Conservation (phyloP, 1,140 invertebrate species). For the Plodia interpunctella region DNA sequence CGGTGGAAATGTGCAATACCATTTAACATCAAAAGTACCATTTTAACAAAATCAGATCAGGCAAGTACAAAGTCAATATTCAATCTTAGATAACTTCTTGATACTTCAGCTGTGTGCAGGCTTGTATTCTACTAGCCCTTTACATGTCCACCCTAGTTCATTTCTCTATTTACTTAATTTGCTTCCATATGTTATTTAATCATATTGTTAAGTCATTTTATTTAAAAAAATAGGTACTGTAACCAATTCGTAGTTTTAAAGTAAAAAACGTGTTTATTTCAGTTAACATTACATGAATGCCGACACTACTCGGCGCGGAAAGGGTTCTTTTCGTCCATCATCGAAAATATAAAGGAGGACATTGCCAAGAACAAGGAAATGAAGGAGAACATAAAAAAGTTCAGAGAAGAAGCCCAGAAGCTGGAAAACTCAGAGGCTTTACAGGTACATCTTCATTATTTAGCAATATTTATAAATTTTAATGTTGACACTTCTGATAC, state of each 20-base stretch:
- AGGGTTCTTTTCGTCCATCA: slow-evolving; percentile 91
- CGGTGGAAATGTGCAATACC: slow-evolving; percentile 63
- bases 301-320: slow-evolving; percentile 67
- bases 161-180: too few relatives aligned
- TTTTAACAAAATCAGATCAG: slow-evolving; percentile 51
- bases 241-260: too few relatives aligned
- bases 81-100: not conserved
- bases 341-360: slow-evolving; percentile 96
- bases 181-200: too few relatives aligned
- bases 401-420: slow-evolving; percentile 97
- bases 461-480: too few relatives aligned
- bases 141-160: too few relatives aligned
- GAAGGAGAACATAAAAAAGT: slow-evolving; percentile 98
- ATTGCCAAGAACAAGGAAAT: slow-evolving; percentile 98
- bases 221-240: too few relatives aligned
- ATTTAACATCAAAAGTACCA: slow-evolving; percentile 45
- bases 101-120: too few relatives aligned
- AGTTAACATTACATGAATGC: slow-evolving; percentile 57
- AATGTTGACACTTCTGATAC: too few relatives aligned
- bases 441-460: slow-evolving; percentile 59
- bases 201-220: too few relatives aligned
- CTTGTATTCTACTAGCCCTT: too few relatives aligned
- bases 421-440: slow-evolving; percentile 98
- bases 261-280: slow-evolving; percentile 16
- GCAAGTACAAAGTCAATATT: slow-evolving; percentile 26